phyloP scores from a whole-genome alignment of 2,113 vertebrate genomes.

The Clarias macrocephalus region DNA sequence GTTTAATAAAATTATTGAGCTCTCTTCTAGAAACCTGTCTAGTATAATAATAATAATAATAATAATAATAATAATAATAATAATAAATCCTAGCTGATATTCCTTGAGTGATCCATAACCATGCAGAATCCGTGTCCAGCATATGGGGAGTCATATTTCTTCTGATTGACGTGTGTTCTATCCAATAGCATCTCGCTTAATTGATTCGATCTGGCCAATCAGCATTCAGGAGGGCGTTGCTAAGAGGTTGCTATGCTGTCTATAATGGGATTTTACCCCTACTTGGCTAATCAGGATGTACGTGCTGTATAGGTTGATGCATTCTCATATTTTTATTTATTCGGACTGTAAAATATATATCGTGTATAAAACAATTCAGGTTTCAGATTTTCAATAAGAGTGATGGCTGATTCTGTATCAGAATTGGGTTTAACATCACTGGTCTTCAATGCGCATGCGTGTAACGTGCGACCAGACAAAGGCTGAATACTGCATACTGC shows the following conservation, averaged over 20 bases:
- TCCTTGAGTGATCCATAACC: too few species aligned
- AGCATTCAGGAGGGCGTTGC: neutral
- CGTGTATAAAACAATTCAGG: neutral
- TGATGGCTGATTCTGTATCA: neutral
- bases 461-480: neutral
- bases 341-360: neutral
- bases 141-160: neutral
- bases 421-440: neutral
- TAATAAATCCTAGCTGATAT: too few species aligned
- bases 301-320: neutral
- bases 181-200: slow-evolving; percentile 14
- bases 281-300: neutral
- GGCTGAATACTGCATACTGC: neutral
- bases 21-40: too few species aligned
- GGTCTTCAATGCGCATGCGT: neutral
- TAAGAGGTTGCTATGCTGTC: neutral
- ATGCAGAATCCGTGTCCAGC: neutral
- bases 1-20: too few species aligned
- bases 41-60: too few species aligned
- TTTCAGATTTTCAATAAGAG: neutral
- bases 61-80: too few species aligned
- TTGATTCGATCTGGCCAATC: slow-evolving; percentile 17
- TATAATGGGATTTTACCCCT: neutral
- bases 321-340: neutral
- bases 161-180: neutral